Base-by-base conservation (phyloP, 1,140 invertebrate genomes). In the Macrosteles quadrilineatus region DNA sequence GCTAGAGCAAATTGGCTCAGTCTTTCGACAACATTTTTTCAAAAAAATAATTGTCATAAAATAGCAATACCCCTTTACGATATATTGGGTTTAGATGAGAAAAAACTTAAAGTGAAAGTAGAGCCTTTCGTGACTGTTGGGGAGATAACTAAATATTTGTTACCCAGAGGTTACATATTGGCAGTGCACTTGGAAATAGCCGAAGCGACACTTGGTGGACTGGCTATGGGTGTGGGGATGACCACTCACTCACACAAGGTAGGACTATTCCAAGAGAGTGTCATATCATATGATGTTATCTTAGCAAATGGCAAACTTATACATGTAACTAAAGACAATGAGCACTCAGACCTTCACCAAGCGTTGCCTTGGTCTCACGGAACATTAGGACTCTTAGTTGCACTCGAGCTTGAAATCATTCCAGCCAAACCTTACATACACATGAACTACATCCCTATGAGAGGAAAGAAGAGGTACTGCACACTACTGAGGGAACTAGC, bases 1-100 rank as follows among this genome's bases (percentile, higher is more conserved):
- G 83, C 87, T 0, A 77, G 88, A 45, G 87, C 88, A 14, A 90
- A 89, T 77, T 90, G 88, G 88, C 79, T 87, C 21, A 87, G 86
- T 50, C 78, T 90, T 17, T 89, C 87, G 2, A 87, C 86, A 1
- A 89, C 84, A 0, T 90, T 89, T 77, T 89, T 87, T 78, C 80
- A 81, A 74, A 89, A 89, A 80, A 81, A 87, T 59, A 77, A 85
- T 14, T 88, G 86, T 72, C 85, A 89, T 72, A 81, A 85, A 78
- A 81, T 90, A 19, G 77, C 84, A 0, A 81, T 89, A 53, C 83
- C 87, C 17, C 77, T 90, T 1, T 87, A 83, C 70, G 79, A 84
- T 72, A 83, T 86, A 73, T 76, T 86, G 6, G 75, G 80, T 50
- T 70, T 87, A 29, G 77, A 86, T 70, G 79, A 83, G 74, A 62